Evolutionary conservation across 2,113 vertebrate species (phyloP).

Genomic region (Elachura formosa): DNA sequence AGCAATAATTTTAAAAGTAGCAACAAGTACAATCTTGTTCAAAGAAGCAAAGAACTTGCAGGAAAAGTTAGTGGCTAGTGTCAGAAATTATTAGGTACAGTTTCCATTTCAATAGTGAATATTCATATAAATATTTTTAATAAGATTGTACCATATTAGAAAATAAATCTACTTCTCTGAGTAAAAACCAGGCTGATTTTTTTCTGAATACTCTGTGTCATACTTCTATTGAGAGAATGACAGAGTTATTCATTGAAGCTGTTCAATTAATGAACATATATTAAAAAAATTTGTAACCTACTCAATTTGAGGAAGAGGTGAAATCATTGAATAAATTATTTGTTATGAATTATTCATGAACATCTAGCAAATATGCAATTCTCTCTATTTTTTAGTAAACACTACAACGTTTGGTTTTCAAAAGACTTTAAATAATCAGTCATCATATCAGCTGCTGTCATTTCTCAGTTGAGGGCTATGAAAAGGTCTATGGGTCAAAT

Average conservation of each 20-base stretch:
- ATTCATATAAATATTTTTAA: background rate
- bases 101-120: background rate
- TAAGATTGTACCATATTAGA: background rate
- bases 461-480: background rate
- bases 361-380: background rate
- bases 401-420: conserved; percentile 18
- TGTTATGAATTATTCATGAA: conserved; percentile 45
- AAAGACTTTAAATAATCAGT: conserved; percentile 27
- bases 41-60: background rate
- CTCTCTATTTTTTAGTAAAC: conserved; percentile 15
- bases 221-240: background rate
- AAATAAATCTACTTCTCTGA: background rate
- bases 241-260: background rate
- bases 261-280: conserved; percentile 16
- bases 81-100: background rate
- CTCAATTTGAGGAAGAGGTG: background rate
- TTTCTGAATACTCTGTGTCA: background rate
- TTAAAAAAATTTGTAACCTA: conserved; percentile 13
- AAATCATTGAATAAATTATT: conserved; percentile 34
- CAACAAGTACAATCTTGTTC: background rate
- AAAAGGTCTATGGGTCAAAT: background rate
- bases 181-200: background rate
- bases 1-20: background rate
- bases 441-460: background rate
- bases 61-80: background rate